phyloP scores from a whole-genome alignment of 2,797 vertebrate genomes.

The Glyptemys insculpta region DNA sequence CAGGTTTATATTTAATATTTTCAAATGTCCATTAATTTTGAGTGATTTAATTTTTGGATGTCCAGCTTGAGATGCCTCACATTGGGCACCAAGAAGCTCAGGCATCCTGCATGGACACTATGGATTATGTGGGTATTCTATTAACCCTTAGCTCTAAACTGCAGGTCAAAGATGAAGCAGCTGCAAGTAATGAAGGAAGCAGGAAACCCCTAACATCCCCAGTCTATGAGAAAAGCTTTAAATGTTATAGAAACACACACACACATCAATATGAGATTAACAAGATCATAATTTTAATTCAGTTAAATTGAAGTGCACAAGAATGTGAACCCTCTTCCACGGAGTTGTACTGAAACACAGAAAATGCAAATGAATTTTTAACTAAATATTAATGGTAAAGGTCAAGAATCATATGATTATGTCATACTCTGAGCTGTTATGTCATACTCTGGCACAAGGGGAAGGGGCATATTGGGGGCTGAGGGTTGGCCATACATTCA shows the following conservation, averaged over 20 bases:
- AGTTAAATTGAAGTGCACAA: background rate
- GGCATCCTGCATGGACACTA: background rate
- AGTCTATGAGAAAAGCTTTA: background rate
- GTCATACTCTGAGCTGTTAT: background rate
- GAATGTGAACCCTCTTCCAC: background rate
- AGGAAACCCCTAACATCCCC: background rate
- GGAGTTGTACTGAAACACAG: background rate
- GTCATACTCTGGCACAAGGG: background rate
- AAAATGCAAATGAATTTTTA: background rate
- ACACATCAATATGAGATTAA: background rate
- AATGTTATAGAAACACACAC: background rate
- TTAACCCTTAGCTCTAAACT: background rate
- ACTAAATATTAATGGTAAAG: background rate
- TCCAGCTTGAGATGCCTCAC: background rate
- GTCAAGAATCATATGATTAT: background rate
- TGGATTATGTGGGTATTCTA: background rate
- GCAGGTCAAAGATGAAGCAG: background rate
- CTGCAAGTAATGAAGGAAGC: background rate
- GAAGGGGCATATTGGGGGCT: background rate
- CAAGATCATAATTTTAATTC: background rate
- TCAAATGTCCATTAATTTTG: background rate
- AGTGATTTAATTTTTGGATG: background rate
- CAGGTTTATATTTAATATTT: background rate
- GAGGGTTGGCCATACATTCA: background rate
- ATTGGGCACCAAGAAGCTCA: background rate